Base-by-base conservation (phyloP, 2,113 vertebrate species). In the Paramisgurnus dabryanus region DNA sequence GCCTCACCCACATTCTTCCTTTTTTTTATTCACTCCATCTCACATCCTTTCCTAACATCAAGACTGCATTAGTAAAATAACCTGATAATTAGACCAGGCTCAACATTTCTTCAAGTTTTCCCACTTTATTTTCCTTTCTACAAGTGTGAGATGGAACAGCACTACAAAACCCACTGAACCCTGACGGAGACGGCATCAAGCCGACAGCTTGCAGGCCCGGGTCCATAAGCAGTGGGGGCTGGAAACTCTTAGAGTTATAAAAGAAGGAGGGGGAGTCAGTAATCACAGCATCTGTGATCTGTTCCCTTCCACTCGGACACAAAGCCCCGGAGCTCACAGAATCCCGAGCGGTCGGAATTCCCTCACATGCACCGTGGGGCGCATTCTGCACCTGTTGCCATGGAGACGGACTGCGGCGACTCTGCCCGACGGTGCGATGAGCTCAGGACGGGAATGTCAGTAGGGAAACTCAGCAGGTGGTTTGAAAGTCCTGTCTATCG, bases 301-400 rank as follows among this genome's bases (percentile, higher is more conserved):
- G 88, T 86, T 68, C 80, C 69, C 85, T 83, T 81, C 53, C 83
- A 78, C 67, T 78, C 60, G 12, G 72, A 85, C 84, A 89, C 83
- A 88, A 90, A 86, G 73, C 79, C 55, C 34, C 5, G 39, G 67
- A 77, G 71, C 75, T 82, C 86, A 81, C 18, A 49, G 80, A 80
- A 85, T 88, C 60, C 75, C 61, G 75, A 83, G 86, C 84, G 84
- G 83, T 81, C 86, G 77, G 67, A 87, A 82, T 85, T 88, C 87
- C 87, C 89, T 87, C 82, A 86, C 83, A 77, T 55, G 79, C 86
- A 75, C 85, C 69, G 66, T 85, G 83, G 89, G 88, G 83, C 73
- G 58, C 89, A 91, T 92, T 92, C 83, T 67, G 55, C 75, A 68
- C 9, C 5, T 27, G 71, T 91, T 86, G 60, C 91, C 80, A 61